Base-by-base conservation (phyloP, 1,140 invertebrate genomes). In the Calliopsis andreniformis region DNA sequence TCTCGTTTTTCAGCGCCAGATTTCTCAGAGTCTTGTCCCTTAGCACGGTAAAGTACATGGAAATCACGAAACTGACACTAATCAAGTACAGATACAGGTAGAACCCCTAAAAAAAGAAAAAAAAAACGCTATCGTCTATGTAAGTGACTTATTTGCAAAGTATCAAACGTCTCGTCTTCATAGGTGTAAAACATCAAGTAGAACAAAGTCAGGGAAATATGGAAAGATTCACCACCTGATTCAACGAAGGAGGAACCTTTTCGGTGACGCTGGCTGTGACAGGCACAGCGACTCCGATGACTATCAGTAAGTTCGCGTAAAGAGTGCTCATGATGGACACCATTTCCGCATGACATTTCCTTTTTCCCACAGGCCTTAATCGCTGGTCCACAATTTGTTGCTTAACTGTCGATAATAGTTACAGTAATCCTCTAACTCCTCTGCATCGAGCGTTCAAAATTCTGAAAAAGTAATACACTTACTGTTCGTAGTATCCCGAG, bases 51-150 rank as follows among this genome's bases (percentile, higher is more conserved):
- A 94, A 93, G 86, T 97, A 97, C 88, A 97, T 95, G 84, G 96
- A 96, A 64, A 96, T 92, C n/a, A 98, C 94, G 90, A 97, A 98
- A 10, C 94, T 79, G 7, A 98, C 94, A 79, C 96, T 96, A 43
- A 94, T 94, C 45, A 95, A 88, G 87, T 97, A 97, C 47, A 98
- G 92, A 87, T 97, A 98, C 20, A 97, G 92, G 88, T 97, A 97
- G 88, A 97, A 97, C 28, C 95, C 95, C 96, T 97, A 93, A 47
- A 93, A 93, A 86, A 61, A 78, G 53, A 68, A 83, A 83, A n/a
- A n/a, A n/a, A n/a, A n/a, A n/a, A n/a, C n/a, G n/a, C n/a, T n/a
- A n/a, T n/a, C n/a, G n/a, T n/a, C n/a, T n/a, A n/a, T n/a, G n/a
- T n/a, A n/a, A n/a, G n/a, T n/a, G n/a, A n/a, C n/a, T n/a, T n/a